A percentile compares a stretch with the other conserved stretches of the same genome.
These are phyloP conservation scores for Caenorhabditis tropicalis DNA, from an alignment of 1,140 invertebrate species.

Conservation along the genomic window DNA sequence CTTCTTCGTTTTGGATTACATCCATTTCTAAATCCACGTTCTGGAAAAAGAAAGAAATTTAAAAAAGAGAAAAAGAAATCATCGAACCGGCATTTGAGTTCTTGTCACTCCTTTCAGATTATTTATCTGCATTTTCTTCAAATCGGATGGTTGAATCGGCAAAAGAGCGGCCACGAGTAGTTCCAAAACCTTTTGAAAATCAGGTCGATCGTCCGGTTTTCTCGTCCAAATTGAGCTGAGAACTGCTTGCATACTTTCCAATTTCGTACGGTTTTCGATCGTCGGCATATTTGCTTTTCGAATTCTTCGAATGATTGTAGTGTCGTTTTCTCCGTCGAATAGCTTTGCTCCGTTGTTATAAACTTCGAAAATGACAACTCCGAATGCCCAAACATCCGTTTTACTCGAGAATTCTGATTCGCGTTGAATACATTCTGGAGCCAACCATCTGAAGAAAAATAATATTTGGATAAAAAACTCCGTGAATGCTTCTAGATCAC, in stretches of 20 bases:
- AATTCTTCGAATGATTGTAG: not conserved
- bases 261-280: not conserved
- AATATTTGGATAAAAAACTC: not conserved
- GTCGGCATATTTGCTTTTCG: constrained; percentile 20
- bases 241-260: not conserved
- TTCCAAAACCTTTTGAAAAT: constrained; percentile 3
- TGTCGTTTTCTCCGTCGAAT: constrained; percentile 30
- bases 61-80: not conserved
- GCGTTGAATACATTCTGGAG: constrained; percentile 67
- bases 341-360: constrained; percentile 73
- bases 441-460: constrained; percentile 65
- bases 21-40: not conserved
- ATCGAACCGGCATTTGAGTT: constrained; percentile 18
- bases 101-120: not conserved
- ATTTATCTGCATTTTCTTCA: constrained; percentile 22
- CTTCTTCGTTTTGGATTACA: not conserved
- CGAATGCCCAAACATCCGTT: constrained; percentile 71
- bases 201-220: constrained; percentile 21
- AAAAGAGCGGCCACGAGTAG: not conserved
- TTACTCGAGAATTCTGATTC: constrained; percentile 59
- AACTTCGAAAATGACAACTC: constrained; percentile 71
- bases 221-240: constrained; percentile 33
- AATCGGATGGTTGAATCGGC: not conserved
- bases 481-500: too few relatives aligned
- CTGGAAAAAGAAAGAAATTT: not conserved